Evolutionary conservation across 2,888 invertebrate genomes (phyloP), one percentile per base, ranked within the genome.

Genomic region (Gortyna flavago): DNA sequence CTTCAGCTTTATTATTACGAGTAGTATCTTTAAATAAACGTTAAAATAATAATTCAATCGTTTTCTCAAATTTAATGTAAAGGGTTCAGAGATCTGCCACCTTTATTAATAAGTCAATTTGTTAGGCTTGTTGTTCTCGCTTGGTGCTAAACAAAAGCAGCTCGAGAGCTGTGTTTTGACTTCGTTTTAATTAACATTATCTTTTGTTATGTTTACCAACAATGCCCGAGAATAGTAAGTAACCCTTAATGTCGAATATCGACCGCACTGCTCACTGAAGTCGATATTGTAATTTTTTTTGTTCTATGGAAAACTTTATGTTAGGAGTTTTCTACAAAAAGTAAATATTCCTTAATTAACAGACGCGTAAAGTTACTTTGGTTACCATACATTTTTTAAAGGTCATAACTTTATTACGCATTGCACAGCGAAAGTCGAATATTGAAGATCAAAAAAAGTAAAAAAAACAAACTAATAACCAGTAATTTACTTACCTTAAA

Each of bases 71-170:
- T 35, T n/a, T 16, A 64, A 64, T 48, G 35, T 62, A 21, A 44
- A 65, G 48, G 41, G 48, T 51, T 41, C 29, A 51, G 25, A 65
- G 41, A 72, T 65, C 32, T 80, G 41, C n/a, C 57, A 70, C 48
- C 79, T 59, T 81, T 57, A 67, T 81, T 57, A 67, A 77, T 67
- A 25, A 67, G 29, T 72, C 48, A 57, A 75, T 70, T 72, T 66
- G 54, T 71, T 64, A 59, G 62, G 18, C 51, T 54, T 77, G 9
- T 57, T 81, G 62, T 71, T 77, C 32, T 82, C 25, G 29, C 35
- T 64, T 44, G 48, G 72, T 77, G 32, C 59, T 62, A 81, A 71
- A 71, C 62, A 83, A 77, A 57, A 61, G 51, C 16, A 29, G 51
- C 54, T 80, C 61, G 61, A 76, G 59, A 38, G 21, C 54, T 48